Evolutionary conservation across 2,113 vertebrate genomes (phyloP).

Genomic region (Brevimyrus niger): DNA sequence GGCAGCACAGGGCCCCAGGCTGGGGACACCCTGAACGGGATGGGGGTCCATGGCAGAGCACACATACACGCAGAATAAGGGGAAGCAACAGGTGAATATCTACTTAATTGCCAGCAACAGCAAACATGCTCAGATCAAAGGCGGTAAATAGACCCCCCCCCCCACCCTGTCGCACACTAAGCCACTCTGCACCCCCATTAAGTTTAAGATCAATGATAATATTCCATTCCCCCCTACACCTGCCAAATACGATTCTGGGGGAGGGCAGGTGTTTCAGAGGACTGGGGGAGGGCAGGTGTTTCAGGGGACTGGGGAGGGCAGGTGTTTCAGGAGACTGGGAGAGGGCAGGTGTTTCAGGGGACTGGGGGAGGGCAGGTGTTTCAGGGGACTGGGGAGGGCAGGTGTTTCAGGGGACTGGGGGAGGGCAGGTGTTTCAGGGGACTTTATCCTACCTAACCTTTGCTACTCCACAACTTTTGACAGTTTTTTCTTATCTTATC

Average conservation of each 20-base stretch:
- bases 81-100: neutral
- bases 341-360: too few species aligned
- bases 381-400: too few species aligned
- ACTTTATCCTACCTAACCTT: too few species aligned
- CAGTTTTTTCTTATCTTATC: too few species aligned
- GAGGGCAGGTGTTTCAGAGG: neutral
- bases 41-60: neutral
- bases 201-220: neutral
- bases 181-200: neutral
- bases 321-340: too few species aligned
- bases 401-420: too few species aligned
- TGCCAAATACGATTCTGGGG: too few species aligned
- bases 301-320: too few species aligned
- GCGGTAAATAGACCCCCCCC: neutral
- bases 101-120: neutral
- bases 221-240: neutral
- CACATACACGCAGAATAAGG: neutral
- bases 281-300: neutral
- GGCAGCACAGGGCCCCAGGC: neutral
- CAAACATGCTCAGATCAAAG: neutral
- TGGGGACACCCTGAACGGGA: neutral
- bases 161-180: neutral
- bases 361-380: too few species aligned
- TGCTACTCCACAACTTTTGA: too few species aligned
- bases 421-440: too few species aligned